Percentiles rank a stretch among this genome's conserved stretches.
These are phyloP conservation scores for Napeogenes inachia DNA, from an alignment of 2,888 invertebrate species.

Conservation along the genomic window DNA sequence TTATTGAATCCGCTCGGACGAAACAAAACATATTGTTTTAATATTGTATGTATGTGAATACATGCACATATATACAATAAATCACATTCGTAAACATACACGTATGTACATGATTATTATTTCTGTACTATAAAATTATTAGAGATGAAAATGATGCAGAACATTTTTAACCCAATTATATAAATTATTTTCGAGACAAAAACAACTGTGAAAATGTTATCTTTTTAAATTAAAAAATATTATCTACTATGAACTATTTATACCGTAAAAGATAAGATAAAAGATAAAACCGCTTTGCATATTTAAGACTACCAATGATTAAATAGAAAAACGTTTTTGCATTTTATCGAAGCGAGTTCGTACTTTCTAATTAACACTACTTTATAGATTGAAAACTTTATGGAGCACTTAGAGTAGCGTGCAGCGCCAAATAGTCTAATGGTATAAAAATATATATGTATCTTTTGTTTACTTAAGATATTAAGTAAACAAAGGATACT, in stretches of 20 bases:
- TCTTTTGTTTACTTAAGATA: background rate
- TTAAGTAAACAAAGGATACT: no score
- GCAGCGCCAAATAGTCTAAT: conserved; percentile 5
- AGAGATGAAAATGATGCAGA: no score
- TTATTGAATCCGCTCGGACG: background rate
- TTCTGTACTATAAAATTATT: no score
- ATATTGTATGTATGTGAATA: background rate
- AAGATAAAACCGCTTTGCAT: conserved; percentile 4
- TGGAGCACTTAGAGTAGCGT: conserved; percentile 4
- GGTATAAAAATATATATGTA: conserved; percentile 3
- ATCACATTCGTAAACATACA: no score
- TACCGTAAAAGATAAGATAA: background rate
- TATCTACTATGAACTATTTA: background rate
- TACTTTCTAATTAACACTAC: conserved; percentile 7
- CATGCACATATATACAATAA: no score
- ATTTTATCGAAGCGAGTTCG: conserved; percentile 5
- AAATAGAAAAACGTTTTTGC: conserved; percentile 6
- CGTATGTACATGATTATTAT: no score
- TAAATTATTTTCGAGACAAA: background rate
- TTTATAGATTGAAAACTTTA: conserved; percentile 7
- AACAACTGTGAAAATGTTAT: background rate
- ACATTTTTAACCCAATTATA: no score
- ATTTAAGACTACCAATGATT: conserved; percentile 3
- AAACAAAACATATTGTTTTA: background rate
- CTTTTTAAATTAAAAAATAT: background rate